Base-by-base conservation (phyloP, 2,113 vertebrate genomes). In the Aspiorhynchus laticeps region DNA sequence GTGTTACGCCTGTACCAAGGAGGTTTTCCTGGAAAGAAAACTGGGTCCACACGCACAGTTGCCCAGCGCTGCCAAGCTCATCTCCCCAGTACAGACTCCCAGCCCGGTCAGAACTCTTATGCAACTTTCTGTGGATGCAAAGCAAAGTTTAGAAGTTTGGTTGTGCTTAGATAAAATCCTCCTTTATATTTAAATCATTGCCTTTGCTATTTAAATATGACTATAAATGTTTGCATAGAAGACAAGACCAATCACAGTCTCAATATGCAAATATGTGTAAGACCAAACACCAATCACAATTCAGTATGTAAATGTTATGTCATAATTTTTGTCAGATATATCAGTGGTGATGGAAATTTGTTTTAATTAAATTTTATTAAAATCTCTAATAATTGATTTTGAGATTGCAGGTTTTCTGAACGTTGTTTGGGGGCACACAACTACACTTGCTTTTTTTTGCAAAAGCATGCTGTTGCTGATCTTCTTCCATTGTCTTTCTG, bases 1-100 rank as follows among this genome's bases (percentile, higher is more conserved):
- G 98, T 99, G 98, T 94, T 99, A 99, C 0, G 96, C 97, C 90
- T 99, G 98, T 86, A 96, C 96, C 89, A 98, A 99, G 92, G 98
- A 99, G 93, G 98, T 99, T 6, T 99, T 99, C 92, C 93, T 99
- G 93, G 98, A 99, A 73, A 95, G 97, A 88, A 99, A 99, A 92
- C 94, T 98, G n/a, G 95, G 95, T 86, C 94, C 95, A 81, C 95
- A 95, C 76, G 93, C 96, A 46, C 93, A 93, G 0, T 91, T 95
- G 15, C 88, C 93, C 90, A 94, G 89, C 92, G 83, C 65, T n/a
- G 65, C 92, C 88, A 97, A 95, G 91, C 88, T 93, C 90, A 94
- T 94, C 4, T 93, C 95, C 12, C 89, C 92, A 12, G 91, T 94
- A 19, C 96, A 95, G 86, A 91, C 88, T 41, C 91, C 79, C 4